Base-by-base conservation (phyloP, 53 echinoderm and acorn worm species). In the Antedon mediterranea region DNA sequence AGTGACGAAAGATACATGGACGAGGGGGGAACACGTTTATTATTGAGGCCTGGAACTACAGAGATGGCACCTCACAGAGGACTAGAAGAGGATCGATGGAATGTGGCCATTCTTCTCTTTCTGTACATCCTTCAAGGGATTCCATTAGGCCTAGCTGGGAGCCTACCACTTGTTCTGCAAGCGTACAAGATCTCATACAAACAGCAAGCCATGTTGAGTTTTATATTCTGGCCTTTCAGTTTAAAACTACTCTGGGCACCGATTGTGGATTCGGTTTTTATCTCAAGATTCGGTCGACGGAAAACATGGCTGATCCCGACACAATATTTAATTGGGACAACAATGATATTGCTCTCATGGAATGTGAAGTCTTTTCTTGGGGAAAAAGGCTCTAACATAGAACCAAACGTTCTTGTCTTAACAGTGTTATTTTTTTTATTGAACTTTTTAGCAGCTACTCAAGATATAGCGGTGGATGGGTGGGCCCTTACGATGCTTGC, bases 401-500 rank as follows among this genome's bases (percentile, higher is more conserved):
- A 71, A 26, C 88, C 93, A 0, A 80, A 93, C 71, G 90, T 93
- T 20, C 71, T 86, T 28, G 76, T 85, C 43, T 76, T 97, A 43
- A 97, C 97, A 0, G 80, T 71, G 0, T 84, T 92, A 18, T 97
- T 97, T 78, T 97, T 97, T 74, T 86, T 92, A 86, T 80, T 97
- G 30, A 97, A 97, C 41, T 97, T 97, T 81, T 74, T 97, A 30
- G 97, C 97, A n/a, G 97, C 97, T 0, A 97, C 97, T 8, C 97
- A 97, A 71, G 97, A 97, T 33, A 89, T 97, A 28, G 97, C 97
- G 28, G 97, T 97, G 29, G 97, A 97, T 34, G 97, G 97, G 18
- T 97, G 97, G 97, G 97, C 97, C n/a, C 85, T 97, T 23, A 97
- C 97, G 3, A 97, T 97, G 97, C 79, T 97, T n/a, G 89, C 97